These are phyloP conservation scores for Xestobium rufovillosum DNA, from an alignment of 2,888 invertebrate genomes.

Conservation along the genomic window DNA sequence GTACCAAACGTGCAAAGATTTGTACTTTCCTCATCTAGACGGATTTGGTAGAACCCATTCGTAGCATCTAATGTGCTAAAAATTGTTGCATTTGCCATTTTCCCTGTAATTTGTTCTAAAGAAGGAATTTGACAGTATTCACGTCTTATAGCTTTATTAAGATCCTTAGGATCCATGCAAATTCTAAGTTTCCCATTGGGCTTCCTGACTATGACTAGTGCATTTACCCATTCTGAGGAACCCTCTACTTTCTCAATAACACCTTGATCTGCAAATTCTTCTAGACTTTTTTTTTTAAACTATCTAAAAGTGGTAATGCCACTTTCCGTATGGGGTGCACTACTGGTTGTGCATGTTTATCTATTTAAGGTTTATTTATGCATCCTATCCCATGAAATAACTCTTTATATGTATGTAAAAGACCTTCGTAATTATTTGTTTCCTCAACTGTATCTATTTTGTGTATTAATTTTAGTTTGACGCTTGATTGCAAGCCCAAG, in stretches of 20 bases:
- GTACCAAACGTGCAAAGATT: slow-evolving; percentile 28
- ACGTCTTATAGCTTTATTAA: slow-evolving; percentile 27
- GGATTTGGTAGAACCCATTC: slow-evolving; percentile 23
- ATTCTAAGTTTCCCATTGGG: slow-evolving; percentile 22
- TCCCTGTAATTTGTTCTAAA: slow-evolving; percentile 27
- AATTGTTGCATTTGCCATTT: slow-evolving; percentile 24
- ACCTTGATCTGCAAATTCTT: too few relatives aligned
- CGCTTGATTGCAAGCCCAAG: slow-evolving; percentile 9
- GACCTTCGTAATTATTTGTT: too few relatives aligned
- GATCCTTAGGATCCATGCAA: slow-evolving; percentile 30
- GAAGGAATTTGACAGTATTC: slow-evolving; percentile 22
- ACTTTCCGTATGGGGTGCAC: too few relatives aligned
- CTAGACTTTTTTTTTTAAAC: too few relatives aligned
- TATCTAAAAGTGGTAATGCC: too few relatives aligned
- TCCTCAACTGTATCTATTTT: slow-evolving; percentile 20
- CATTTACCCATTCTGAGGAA: slow-evolving; percentile 18
- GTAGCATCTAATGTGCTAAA: slow-evolving; percentile 28
- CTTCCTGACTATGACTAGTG: slow-evolving; percentile 20
- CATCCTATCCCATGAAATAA: too few relatives aligned
- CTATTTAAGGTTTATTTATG: too few relatives aligned
- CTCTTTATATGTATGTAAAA: too few relatives aligned
- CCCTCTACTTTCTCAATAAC: too few relatives aligned
- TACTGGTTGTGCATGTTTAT: too few relatives aligned
- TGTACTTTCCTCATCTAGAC: slow-evolving; percentile 24
- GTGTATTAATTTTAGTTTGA: slow-evolving; percentile 11